Conservation (phyloP, 2,113 vertebrate genomes). For the Macquaria ambigua region DNA sequence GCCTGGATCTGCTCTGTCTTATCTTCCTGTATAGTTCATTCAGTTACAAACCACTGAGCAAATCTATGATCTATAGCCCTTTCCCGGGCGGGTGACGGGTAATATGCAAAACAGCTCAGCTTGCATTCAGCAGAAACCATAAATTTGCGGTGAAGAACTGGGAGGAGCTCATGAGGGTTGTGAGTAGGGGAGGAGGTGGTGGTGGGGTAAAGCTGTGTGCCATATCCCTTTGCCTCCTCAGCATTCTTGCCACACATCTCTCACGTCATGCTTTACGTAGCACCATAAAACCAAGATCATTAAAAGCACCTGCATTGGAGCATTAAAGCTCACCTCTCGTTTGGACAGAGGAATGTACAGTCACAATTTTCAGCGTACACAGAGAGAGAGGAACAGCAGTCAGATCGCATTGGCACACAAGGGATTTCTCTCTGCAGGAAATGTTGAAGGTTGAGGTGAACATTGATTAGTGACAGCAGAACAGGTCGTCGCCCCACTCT, state of each 20-base stretch:
- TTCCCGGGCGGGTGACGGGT: slow-evolving; percentile 47
- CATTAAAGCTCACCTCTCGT: slow-evolving; percentile 43
- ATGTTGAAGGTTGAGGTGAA: slow-evolving; percentile 69
- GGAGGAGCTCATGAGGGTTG: slow-evolving; percentile 46
- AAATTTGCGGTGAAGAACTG: slow-evolving; percentile 66
- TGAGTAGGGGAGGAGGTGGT: slow-evolving; percentile 36
- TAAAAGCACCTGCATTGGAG: slow-evolving; percentile 66
- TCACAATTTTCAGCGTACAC: slow-evolving; percentile 16
- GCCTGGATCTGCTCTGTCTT: background rate
- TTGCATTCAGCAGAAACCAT: slow-evolving; percentile 70
- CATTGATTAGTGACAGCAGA: slow-evolving; percentile 67
- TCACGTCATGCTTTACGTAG: slow-evolving; percentile 64
- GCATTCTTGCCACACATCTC: slow-evolving; percentile 66
- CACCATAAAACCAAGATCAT: slow-evolving; percentile 66
- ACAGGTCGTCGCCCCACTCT: slow-evolving; percentile 47
- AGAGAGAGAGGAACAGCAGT: slow-evolving; percentile 1
- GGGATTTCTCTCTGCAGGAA: slow-evolving; percentile 47
- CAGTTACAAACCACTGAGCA: slow-evolving; percentile 55
- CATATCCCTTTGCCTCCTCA: slow-evolving; percentile 70
- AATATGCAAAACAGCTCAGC: slow-evolving; percentile 76
- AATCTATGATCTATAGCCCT: slow-evolving; percentile 51
- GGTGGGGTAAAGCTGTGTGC: slow-evolving; percentile 39
- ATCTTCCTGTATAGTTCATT: slow-evolving; percentile 41
- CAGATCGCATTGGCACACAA: background rate
- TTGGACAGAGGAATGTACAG: slow-evolving; percentile 17